These are phyloP conservation scores for Drosophila eohydei DNA, from an alignment of 2,888 invertebrate species.

Conservation along the genomic window DNA sequence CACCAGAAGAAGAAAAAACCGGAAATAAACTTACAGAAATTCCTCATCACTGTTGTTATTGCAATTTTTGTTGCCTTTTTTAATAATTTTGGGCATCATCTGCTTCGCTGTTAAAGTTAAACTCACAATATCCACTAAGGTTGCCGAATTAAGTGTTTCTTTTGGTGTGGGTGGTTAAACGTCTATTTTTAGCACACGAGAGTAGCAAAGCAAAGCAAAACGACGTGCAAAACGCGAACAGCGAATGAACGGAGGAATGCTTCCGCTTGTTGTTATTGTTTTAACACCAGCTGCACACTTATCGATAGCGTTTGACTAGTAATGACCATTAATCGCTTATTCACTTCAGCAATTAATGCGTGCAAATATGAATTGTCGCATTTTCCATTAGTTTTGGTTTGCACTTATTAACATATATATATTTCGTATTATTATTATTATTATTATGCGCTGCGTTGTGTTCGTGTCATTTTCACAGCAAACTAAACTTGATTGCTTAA, in stretches of 20 bases:
- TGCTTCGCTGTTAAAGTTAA: constrained; percentile 57
- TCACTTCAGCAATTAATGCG: constrained; percentile 3
- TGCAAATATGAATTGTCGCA: constrained; percentile 21
- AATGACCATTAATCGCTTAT: constrained; percentile 9
- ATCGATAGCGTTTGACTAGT: constrained; percentile 23
- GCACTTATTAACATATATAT: constrained; percentile 28
- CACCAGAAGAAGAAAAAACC: constrained; percentile 26
- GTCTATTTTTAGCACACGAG: constrained; percentile 75
- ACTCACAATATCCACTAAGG: constrained; percentile 36
- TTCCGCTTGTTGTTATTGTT: constrained; percentile 70
- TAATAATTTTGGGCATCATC: constrained; percentile 49
- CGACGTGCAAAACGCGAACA: constrained; percentile 57
- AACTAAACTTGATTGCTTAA: constrained; percentile 34
- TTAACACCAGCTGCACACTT: constrained; percentile 46
- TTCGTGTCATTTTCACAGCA: constrained; percentile 59
- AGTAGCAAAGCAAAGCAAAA: constrained; percentile 33
- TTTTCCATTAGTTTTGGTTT: constrained; percentile 24
- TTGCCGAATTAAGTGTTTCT: constrained; percentile 53
- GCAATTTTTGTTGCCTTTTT: constrained; percentile 28
- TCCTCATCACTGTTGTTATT: constrained; percentile 47
- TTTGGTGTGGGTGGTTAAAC: constrained; percentile 66
- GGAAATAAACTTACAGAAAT: constrained; percentile 75
- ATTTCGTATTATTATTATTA: constrained; percentile 40
- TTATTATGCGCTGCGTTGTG: constrained; percentile 60
- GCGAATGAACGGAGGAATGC: constrained; percentile 52